Conservation (phyloP, 2,888 invertebrate species). For the Drosophila macrospina region DNA sequence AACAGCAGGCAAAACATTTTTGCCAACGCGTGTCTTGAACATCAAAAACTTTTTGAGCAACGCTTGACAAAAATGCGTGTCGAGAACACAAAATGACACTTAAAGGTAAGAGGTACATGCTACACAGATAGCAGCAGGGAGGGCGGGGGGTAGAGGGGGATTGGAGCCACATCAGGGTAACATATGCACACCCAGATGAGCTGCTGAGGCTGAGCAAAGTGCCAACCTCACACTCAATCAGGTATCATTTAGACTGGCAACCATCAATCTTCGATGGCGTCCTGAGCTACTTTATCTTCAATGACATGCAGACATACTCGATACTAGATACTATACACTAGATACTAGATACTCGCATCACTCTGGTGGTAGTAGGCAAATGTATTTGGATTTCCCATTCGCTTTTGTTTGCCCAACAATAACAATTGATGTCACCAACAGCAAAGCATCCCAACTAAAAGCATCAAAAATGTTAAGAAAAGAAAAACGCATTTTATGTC, state of each 20-base stretch:
- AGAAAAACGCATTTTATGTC: constrained; percentile 43
- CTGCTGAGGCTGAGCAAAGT: background rate
- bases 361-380: constrained; percentile 69
- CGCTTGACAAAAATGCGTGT: constrained; percentile 76
- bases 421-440: constrained; percentile 78
- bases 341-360: constrained; percentile 9
- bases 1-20: constrained; percentile 42
- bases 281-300: constrained; percentile 61
- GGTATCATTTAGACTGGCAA: constrained; percentile 72
- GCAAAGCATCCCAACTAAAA: constrained; percentile 47
- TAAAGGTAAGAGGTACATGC: constrained; percentile 64
- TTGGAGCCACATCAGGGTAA: constrained; percentile 26
- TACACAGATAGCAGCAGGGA: background rate
- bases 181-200: constrained; percentile 59
- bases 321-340: constrained; percentile 42
- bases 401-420: constrained; percentile 76
- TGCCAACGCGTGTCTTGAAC: constrained; percentile 44
- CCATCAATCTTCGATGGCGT: constrained; percentile 76
- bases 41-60: constrained; percentile 63
- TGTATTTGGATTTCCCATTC: constrained; percentile 67
- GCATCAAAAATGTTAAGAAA: constrained; percentile 17
- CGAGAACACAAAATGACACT: constrained; percentile 80
- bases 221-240: constrained; percentile 66
- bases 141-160: no score
- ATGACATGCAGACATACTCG: constrained; percentile 69